Evolutionary conservation across 2,888 invertebrate species (phyloP), one percentile per base, ranked within the genome.

Genomic region (Raillietiella orientalis): DNA sequence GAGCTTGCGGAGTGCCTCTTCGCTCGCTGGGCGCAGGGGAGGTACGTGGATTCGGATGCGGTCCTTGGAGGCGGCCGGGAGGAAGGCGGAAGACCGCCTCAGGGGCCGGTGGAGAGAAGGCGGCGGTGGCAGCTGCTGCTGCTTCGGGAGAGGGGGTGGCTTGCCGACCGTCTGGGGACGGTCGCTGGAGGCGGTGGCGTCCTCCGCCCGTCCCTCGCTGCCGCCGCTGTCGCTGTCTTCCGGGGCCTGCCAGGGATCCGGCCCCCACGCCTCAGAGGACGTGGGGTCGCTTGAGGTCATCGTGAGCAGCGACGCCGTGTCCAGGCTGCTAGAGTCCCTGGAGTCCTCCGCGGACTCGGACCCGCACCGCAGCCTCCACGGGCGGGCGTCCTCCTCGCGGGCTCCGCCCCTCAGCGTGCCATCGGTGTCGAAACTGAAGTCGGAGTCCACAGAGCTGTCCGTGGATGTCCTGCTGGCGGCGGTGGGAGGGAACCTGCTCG

Each of bases 361-460:
- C n/a, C n/a, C n/a, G n/a, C n/a, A n/a, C n/a, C n/a, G n/a, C n/a
- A n/a, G n/a, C n/a, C n/a, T n/a, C n/a, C 6, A 8, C 23, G 23
- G 8, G 9, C 23, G 23, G n/a, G n/a, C n/a, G n/a, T n/a, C n/a
- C 3, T 20, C 14, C 15, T 27, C 14, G 12, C 14, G 15, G 13
- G 14, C 17, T n/a, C 4, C 15, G 14, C 14, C 22, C 16, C 17
- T 13, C n/a, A 17, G 14, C 14, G 14, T 22, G 27, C 17, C 27
- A 14, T 17, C 14, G 22, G 15, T 4, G 21, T 29, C 33, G 25
- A 32, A 35, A 27, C 33, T 33, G 30, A 32, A 31, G 20, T 31
- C 31, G 5, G 33, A 32, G 21, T 32, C 34, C 15, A 28, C 31
- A 10, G 31, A 33, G 26, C 33, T 32, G 19, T 31, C 34, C 16